Evolutionary conservation across 2,888 invertebrate species (phyloP).

Genomic region (Cheilosia pagana): DNA sequence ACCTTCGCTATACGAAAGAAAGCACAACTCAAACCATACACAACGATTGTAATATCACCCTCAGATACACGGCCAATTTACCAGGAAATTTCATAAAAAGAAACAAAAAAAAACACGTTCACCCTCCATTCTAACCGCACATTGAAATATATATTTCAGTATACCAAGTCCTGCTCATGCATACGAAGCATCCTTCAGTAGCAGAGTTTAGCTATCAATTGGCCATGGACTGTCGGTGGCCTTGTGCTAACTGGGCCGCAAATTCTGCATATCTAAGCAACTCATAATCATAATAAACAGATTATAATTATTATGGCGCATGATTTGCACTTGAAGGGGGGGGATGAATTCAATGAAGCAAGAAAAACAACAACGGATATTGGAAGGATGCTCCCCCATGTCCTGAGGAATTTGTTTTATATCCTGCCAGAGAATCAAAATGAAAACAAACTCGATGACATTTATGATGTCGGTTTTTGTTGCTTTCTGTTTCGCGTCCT

Average conservation of each 20-base stretch:
- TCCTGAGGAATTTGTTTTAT: slow-evolving; percentile 36
- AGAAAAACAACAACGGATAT: slow-evolving; percentile 32
- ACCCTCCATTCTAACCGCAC: neutral
- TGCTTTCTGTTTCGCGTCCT: slow-evolving; percentile 39
- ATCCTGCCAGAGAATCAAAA: slow-evolving; percentile 26
- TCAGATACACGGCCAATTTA: slow-evolving; percentile 54
- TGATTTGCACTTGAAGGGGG: slow-evolving; percentile 58
- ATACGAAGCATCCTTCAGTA: slow-evolving; percentile 29
- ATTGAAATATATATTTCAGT: slow-evolving; percentile 56
- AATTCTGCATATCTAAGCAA: slow-evolving; percentile 56
- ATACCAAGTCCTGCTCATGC: slow-evolving; percentile 32
- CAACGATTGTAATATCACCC: slow-evolving; percentile 44
- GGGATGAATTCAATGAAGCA: neutral
- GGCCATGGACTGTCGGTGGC: slow-evolving; percentile 13
- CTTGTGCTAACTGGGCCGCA: slow-evolving; percentile 64
- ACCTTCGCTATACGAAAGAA: slow-evolving; percentile 2
- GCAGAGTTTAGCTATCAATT: slow-evolving; percentile 32
- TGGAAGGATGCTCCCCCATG: slow-evolving; percentile 27
- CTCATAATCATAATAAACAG: slow-evolving; percentile 62
- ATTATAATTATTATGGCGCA: slow-evolving; percentile 52
- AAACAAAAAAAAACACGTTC: slow-evolving; percentile 27
- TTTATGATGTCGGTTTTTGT: slow-evolving; percentile 46
- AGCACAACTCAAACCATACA: slow-evolving; percentile 16
- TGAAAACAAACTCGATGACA: slow-evolving; percentile 43
- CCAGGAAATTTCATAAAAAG: slow-evolving; percentile 50